A percentile compares a stretch with the other conserved stretches of the same genome.
Conservation (phyloP, 2,888 invertebrate species). For the Bibio marci region DNA sequence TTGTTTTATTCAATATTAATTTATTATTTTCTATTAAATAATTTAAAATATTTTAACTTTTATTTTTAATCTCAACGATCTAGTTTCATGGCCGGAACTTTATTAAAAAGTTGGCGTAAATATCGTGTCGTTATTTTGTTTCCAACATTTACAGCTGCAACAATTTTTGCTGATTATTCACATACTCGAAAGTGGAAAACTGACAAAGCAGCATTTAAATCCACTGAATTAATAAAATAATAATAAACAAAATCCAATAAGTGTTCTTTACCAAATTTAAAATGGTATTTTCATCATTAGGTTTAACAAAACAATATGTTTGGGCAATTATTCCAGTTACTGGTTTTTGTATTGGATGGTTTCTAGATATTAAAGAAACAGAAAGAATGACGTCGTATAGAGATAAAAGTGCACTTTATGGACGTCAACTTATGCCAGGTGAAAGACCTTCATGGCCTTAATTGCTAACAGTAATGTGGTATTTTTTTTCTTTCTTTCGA, state of each 20-base stretch:
- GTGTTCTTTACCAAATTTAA: no score
- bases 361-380: slow-evolving; percentile 49
- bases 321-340: slow-evolving; percentile 35
- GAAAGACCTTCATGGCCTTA: slow-evolving; percentile 60
- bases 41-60: no score
- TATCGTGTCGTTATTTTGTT: slow-evolving; percentile 52
- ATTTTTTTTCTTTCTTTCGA: no score
- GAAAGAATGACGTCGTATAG: slow-evolving; percentile 53
- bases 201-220: slow-evolving; percentile 12
- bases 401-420: slow-evolving; percentile 66
- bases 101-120: slow-evolving; percentile 22
- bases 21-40: no score
- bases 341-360: slow-evolving; percentile 43
- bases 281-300: no score
- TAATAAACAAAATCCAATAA: no score
- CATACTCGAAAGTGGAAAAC: slow-evolving; percentile 58
- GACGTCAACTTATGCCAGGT: slow-evolving; percentile 42
- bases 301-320: slow-evolving; percentile 35
- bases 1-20: no score
- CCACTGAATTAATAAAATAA: slow-evolving; percentile 18
- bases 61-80: no score
- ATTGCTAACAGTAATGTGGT: no score
- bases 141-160: slow-evolving; percentile 37
- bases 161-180: slow-evolving; percentile 55
- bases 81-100: no score